Evolutionary conservation across 2,888 invertebrate genomes (phyloP), one percentile per base, ranked within the genome.

Genomic region (Alviniconcha strummeri): DNA sequence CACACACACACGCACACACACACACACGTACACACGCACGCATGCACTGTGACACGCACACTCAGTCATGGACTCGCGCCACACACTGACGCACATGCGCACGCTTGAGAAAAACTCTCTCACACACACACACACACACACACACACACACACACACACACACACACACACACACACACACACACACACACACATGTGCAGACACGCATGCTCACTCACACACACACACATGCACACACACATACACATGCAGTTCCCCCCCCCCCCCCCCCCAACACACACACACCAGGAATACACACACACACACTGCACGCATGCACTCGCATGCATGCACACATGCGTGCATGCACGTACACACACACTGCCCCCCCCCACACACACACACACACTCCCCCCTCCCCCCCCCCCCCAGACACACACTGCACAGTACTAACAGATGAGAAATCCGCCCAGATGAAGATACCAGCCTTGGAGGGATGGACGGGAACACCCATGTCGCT

Each of bases 401-500:
- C 15, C 69, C 15, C 69, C 15, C 69, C 15, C 69, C 1, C n/a
- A 64, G 3, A 64, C 64, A 64, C 64, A 64, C 36, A 67, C 17
- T 72, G 8, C 36, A 52, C 11, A 36, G 36, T 15, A 85, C 87
- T 52, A 57, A 84, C 85, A 85, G 86, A 84, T 55, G 86, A 81
- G 78, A 91, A 85, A 84, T 91, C 86, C 0, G 87, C 87, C 91
- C 91, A 91, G 36, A 89, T 74, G 78, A 91, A 91, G 60, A 90
- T 86, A 11, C 89, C 90, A n/a, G 88, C 89, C 55, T 86, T 82
- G 54, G 86, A 81, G 4, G 85, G 85, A 55, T 88, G 87, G 9
- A 90, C 88, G 17, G 84, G 71, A 1, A 89, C 84, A 3, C 89
- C 90, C 76, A 88, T 84, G 7, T 83, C 80, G 72, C 77, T 76